Conservation (phyloP, 2,797 vertebrate species). For the Tolypeutes matacus region DNA sequence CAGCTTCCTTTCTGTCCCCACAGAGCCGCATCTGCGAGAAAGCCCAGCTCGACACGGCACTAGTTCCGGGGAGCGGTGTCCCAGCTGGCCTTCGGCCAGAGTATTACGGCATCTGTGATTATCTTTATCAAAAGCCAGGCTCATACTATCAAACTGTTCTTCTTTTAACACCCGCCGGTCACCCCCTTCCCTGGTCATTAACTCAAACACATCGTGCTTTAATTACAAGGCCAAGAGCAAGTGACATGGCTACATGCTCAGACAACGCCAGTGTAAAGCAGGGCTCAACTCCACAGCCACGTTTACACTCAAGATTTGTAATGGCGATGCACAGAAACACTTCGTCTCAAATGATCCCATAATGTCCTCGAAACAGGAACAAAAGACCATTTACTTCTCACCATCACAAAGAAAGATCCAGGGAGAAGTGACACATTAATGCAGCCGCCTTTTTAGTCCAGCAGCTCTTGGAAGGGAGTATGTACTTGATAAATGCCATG, state of each 20-base stretch:
- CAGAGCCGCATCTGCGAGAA: too few species aligned
- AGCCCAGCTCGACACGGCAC: background rate
- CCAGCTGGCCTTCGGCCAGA: background rate
- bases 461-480: background rate
- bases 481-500: background rate
- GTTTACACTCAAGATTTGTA: background rate
- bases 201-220: background rate
- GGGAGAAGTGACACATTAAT: background rate
- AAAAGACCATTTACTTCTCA: background rate
- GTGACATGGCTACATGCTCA: background rate
- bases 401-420: background rate
- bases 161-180: background rate
- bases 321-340: background rate
- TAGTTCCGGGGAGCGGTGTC: too few species aligned
- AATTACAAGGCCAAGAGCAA: background rate
- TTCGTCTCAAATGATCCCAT: background rate
- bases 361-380: background rate
- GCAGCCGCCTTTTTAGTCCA: too few species aligned
- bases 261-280: background rate
- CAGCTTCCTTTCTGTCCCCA: background rate
- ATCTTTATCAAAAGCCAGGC: background rate
- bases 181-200: background rate
- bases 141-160: background rate
- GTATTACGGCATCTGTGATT: background rate
- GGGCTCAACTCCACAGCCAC: background rate